Base-by-base conservation (phyloP, 2,888 invertebrate genomes). In the Plebejus melissa region DNA sequence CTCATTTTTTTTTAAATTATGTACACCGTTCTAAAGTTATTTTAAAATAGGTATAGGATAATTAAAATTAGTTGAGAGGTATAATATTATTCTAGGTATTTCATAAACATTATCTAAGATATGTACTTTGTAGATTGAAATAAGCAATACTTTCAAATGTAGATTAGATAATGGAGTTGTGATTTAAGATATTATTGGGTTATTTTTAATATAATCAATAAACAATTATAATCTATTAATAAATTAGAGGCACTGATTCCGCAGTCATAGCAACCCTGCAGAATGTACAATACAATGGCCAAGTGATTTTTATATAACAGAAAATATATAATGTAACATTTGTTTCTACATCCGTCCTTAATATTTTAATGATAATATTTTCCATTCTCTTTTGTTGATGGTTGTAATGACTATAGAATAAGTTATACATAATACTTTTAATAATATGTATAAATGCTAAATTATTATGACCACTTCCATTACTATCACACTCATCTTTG, bases 121-220 rank as follows among this genome's bases (percentile, higher is more conserved):
- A 58, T 7, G 22, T 58, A 58, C 54, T 16, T 54, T 54, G 54
- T 9, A 60, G 22, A 60, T 60, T 28, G 60, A 28, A 60, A 60
- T 58, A 58, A 58, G 58, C 58, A 58, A 60, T 60, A 28, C 65
- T 28, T 46, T 65, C 1, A 65, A 60, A 58, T 32, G 32, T 65
- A 65, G 65, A 74, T 74, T n/a, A 74, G 74, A 74, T 65, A 41
- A 74, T 50, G 22, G 32, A 38, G 74, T 60, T 32, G 74, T 74
- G 65, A 74, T 74, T 74, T 74, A 60, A 46, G 60, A 36, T 65
- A 11, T 13, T 5, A 5, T 60, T 74, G 57, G 36, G 36, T 57
- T 57, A 38, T 54, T 38, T 57, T 54, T 22, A 58, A 58, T n/a
- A 74, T 74, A 36, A 74, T 74, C 7, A 74, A n/a, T 38, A 58